These are phyloP conservation scores for Eledona agricola DNA, from an alignment of 2,888 invertebrate species.

Conservation along the genomic window DNA sequence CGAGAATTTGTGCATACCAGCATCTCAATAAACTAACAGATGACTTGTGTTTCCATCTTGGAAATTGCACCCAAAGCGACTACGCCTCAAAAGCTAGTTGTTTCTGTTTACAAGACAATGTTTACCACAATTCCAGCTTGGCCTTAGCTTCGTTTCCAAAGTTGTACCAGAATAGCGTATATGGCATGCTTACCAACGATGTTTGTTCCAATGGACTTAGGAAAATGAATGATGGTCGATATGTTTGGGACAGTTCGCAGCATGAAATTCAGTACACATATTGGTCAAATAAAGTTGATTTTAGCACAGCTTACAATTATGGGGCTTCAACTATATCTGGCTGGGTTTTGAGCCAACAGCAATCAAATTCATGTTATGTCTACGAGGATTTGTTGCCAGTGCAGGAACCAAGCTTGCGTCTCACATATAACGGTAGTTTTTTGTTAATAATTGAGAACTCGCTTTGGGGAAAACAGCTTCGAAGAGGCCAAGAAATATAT, in stretches of 20 bases:
- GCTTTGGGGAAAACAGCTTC: too few relatives aligned
- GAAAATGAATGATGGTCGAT: conserved; percentile 1
- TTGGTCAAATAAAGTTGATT: conserved; percentile 7
- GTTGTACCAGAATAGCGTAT: conserved; percentile 47
- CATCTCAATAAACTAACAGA: conserved; percentile 37
- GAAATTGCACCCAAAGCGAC: conserved; percentile 40
- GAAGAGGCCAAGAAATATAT: too few relatives aligned
- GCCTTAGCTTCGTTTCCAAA: conserved; percentile 41
- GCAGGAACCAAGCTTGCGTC: too few relatives aligned
- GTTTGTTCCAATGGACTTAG: conserved; percentile 38
- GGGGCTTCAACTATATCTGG: not conserved
- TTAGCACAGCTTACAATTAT: conserved; percentile 3
- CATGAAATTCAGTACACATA: conserved; percentile 10
- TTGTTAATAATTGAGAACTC: too few relatives aligned
- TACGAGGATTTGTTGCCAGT: too few relatives aligned
- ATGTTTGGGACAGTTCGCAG: conserved; percentile 33
- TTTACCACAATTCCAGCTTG: not conserved
- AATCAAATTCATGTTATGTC: too few relatives aligned
- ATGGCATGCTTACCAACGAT: conserved; percentile 30
- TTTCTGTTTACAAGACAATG: conserved; percentile 41
- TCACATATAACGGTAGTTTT: too few relatives aligned
- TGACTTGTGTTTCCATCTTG: not conserved
- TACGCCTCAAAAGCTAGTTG: conserved; percentile 44
- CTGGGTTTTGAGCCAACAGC: conserved; percentile 7
- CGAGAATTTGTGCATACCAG: conserved; percentile 46